These are phyloP conservation scores for Sarcophaga caerulescens DNA, from an alignment of 2,888 invertebrate species.

Conservation along the genomic window DNA sequence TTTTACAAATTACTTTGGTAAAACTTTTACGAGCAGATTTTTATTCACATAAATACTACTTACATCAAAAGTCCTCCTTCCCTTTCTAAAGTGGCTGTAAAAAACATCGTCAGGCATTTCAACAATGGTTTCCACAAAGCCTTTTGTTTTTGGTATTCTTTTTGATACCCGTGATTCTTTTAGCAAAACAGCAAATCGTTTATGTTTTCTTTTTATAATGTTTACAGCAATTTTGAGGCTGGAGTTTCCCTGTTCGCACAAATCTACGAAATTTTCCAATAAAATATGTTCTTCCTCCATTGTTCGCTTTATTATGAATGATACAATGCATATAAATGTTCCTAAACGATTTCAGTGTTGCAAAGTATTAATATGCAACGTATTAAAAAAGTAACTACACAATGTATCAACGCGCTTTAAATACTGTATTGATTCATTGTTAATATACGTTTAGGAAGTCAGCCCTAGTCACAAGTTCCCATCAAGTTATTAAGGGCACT, in stretches of 20 bases:
- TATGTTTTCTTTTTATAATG: constrained; percentile 18
- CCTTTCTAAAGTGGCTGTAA: constrained; percentile 14
- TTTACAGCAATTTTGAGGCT: constrained; percentile 25
- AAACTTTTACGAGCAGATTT: neutral
- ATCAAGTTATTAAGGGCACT: too few relatives aligned
- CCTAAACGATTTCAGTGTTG: too few relatives aligned
- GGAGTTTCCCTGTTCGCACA: constrained; percentile 25
- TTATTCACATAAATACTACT: constrained; percentile 5
- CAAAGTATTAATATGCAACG: too few relatives aligned
- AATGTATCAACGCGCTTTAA: too few relatives aligned
- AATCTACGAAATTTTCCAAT: constrained; percentile 10
- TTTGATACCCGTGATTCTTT: constrained; percentile 21
- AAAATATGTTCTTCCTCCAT: constrained; percentile 24
- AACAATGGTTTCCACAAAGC: constrained; percentile 1
- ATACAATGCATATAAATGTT: too few relatives aligned
- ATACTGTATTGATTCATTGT: too few relatives aligned
- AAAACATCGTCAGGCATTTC: constrained; percentile 11
- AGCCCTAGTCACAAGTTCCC: too few relatives aligned
- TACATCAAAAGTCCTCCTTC: constrained; percentile 12
- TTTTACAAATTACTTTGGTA: constrained; percentile 23
- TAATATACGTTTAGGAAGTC: too few relatives aligned
- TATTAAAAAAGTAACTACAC: too few relatives aligned
- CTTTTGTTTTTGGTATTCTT: constrained; percentile 11
- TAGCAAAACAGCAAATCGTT: constrained; percentile 21
- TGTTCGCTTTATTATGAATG: too few relatives aligned